Percentiles rank a stretch among this genome's conserved stretches.
Evolutionary conservation across 2,113 vertebrate genomes (phyloP).

Genomic region (Petroica traversi): DNA sequence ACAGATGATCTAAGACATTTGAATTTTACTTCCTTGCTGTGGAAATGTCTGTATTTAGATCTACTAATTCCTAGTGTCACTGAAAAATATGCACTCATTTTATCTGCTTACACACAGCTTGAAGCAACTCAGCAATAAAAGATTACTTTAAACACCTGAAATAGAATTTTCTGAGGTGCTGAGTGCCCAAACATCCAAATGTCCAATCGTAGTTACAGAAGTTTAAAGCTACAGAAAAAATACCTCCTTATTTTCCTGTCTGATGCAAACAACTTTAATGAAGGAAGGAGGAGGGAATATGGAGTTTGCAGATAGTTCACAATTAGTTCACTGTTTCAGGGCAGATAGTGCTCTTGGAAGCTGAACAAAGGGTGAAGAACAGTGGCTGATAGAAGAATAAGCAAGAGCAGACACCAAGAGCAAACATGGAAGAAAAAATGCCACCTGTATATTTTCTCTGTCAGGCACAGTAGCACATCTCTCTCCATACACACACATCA

Average conservation of each 20-base stretch:
- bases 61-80: background rate
- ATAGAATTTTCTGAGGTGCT: background rate
- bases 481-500: background rate
- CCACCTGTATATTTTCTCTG: background rate
- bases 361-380: background rate
- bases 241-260: background rate
- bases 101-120: background rate
- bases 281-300: background rate
- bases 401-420: background rate
- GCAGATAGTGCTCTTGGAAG: background rate
- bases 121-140: background rate
- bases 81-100: background rate
- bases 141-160: conserved; percentile 7
- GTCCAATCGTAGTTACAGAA: background rate
- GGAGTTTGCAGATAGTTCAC: background rate
- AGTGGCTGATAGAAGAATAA: background rate
- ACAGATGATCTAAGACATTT: background rate
- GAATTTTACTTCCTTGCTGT: background rate
- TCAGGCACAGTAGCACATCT: background rate
- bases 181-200: background rate
- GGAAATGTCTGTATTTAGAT: conserved; percentile 15
- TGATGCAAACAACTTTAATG: background rate
- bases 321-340: background rate
- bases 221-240: background rate
- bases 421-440: background rate